Conservation (phyloP, 2,888 invertebrate species). For the Scrobipalpa costella region DNA sequence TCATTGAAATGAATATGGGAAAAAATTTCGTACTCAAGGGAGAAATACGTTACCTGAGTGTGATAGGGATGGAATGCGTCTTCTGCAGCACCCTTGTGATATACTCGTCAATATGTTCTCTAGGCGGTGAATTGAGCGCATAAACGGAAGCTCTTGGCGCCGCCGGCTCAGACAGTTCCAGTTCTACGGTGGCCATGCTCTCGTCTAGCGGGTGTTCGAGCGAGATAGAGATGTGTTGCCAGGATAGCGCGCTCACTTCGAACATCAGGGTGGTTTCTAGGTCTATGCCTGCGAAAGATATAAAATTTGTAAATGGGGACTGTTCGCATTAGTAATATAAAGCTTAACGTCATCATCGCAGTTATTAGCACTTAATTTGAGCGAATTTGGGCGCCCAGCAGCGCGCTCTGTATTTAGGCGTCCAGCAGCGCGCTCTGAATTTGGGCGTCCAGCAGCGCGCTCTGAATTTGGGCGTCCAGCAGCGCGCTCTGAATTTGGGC, state of each 20-base stretch:
- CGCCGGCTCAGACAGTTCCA: conserved; percentile 91
- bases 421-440: too few species aligned
- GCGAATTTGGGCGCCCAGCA: conserved; percentile 89
- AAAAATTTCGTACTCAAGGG: too few species aligned
- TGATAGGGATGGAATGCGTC: conserved; percentile 95
- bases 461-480: too few species aligned
- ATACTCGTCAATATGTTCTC: conserved; percentile 69
- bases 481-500: too few species aligned
- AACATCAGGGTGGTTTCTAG: conserved; percentile 91
- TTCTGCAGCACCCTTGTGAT: conserved; percentile 86
- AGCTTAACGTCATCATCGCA: too few species aligned
- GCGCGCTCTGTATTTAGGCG: too few species aligned
- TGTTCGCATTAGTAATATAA: background rate
- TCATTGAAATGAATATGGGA: too few species aligned
- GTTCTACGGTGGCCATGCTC: conserved; percentile 95
- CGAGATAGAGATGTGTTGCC: conserved; percentile 93
- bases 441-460: too few species aligned
- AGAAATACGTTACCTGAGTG: conserved; percentile 82
- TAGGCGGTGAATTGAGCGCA: conserved; percentile 77
- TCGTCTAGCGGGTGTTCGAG: conserved; percentile 96
- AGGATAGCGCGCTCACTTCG: conserved; percentile 94
- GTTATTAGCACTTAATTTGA: too few species aligned
- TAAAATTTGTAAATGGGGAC: background rate
- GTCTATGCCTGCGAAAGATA: conserved; percentile 68
- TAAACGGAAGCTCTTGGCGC: conserved; percentile 90